phyloP scores from a whole-genome alignment of 2,113 vertebrate genomes.

The Tachysurus vachellii region DNA sequence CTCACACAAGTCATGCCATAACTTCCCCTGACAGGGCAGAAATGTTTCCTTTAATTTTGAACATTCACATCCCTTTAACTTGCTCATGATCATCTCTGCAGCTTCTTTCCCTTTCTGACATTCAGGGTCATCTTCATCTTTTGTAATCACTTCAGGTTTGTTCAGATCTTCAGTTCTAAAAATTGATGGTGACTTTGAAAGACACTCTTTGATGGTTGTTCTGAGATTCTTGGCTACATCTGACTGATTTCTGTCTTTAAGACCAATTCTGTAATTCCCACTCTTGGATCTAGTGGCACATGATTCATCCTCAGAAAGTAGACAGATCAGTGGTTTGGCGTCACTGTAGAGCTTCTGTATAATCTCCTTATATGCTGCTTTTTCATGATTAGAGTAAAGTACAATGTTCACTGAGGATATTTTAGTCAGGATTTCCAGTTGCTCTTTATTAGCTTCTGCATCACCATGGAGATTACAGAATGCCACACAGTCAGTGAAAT shows the following conservation, averaged over 20 bases:
- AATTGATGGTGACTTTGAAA: neutral
- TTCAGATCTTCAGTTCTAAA: neutral
- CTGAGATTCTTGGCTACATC: constrained; percentile 53
- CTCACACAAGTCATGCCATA: constrained; percentile 31
- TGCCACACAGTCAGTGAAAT: constrained; percentile 68
- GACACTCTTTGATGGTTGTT: constrained; percentile 65
- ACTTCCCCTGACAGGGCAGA: constrained; percentile 11
- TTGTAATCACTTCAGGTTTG: neutral
- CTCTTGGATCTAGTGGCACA: fast-evolving
- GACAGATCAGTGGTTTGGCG: constrained; percentile 61
- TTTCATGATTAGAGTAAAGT: constrained; percentile 54
- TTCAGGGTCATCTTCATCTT: neutral
- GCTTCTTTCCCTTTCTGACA: neutral
- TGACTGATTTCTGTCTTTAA: constrained; percentile 65
- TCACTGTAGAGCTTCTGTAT: constrained; percentile 52
- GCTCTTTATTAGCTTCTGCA: constrained; percentile 2
- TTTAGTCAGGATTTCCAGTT: constrained; percentile 43
- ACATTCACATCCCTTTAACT: neutral
- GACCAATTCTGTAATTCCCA: constrained; percentile 57
- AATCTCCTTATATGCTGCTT: constrained; percentile 29
- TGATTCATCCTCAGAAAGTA: constrained; percentile 58
- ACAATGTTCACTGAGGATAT: constrained; percentile 64
- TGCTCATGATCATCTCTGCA: constrained; percentile 3
- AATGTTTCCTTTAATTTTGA: neutral
- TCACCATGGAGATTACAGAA: constrained; percentile 66